A percentile compares a stretch with the other conserved stretches of the same genome.
These are phyloP conservation scores for Todiramphus saurophagus DNA, from an alignment of 2,113 vertebrate species.

Conservation along the genomic window DNA sequence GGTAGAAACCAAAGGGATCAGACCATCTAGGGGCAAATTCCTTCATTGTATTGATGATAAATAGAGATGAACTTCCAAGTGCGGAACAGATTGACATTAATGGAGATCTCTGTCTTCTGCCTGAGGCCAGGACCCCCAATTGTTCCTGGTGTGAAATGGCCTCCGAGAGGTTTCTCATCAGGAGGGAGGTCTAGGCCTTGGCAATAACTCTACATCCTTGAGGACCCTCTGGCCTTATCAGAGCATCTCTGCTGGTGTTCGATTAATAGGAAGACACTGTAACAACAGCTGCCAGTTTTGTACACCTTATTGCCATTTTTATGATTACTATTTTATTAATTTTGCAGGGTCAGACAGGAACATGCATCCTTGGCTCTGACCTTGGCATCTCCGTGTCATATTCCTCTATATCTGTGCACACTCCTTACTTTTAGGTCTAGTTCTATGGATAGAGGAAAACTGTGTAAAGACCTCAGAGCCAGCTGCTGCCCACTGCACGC, in stretches of 20 bases:
- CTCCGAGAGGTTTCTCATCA: not conserved
- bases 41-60: not conserved
- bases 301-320: not conserved
- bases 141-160: not conserved
- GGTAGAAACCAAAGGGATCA: not conserved
- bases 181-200: not conserved
- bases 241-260: not conserved
- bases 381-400: not conserved
- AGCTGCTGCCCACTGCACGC: not conserved
- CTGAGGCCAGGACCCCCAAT: fast-evolving
- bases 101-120: not conserved
- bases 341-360: not conserved
- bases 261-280: not conserved
- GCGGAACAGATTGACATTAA: not conserved
- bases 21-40: not conserved
- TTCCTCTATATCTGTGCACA: not conserved
- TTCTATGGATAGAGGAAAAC: not conserved
- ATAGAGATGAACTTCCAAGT: not conserved
- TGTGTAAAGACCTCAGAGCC: not conserved
- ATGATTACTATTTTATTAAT: not conserved
- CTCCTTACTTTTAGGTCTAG: not conserved
- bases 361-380: not conserved
- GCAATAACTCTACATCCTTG: not conserved
- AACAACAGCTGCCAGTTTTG: not conserved
- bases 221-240: not conserved